These are phyloP conservation scores for Panonychus citri DNA, from an alignment of 1,140 invertebrate genomes.

Conservation along the genomic window DNA sequence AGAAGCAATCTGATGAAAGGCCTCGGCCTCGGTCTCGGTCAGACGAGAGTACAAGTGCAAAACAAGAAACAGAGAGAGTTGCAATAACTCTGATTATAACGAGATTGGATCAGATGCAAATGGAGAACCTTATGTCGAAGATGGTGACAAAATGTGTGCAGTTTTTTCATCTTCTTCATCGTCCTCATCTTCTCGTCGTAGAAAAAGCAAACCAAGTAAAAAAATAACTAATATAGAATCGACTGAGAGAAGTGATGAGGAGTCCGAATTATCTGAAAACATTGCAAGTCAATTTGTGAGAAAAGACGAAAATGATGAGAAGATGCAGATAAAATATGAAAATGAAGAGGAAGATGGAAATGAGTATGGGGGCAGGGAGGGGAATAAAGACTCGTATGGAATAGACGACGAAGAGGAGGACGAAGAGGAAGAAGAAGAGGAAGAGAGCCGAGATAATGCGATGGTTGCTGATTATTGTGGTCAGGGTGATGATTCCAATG, in stretches of 20 bases:
- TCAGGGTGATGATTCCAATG: not conserved
- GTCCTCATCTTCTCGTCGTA: not conserved
- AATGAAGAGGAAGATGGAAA: not conserved
- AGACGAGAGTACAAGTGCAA: no score
- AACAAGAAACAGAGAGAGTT: no score
- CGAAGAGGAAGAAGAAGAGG: no score
- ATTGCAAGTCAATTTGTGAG: no score
- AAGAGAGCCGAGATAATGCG: not conserved
- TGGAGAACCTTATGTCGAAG: not conserved
- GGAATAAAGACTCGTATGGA: not conserved
- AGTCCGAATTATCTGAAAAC: not conserved
- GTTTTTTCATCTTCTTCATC: no score
- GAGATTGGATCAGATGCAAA: not conserved
- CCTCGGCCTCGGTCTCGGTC: no score
- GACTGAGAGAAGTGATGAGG: not conserved
- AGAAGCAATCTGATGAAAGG: no score
- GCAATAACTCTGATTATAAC: not conserved
- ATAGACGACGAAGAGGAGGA: not conserved
- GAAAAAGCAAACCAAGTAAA: conserved; percentile 4
- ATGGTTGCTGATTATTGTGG: not conserved
- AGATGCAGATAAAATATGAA: not conserved
- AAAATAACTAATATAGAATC: not conserved
- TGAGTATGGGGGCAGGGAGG: no score
- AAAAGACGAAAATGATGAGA: no score
- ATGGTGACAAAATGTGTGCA: not conserved